Conservation (phyloP, 1,140 invertebrate species). For the Zaprionus kolodkinae region DNA sequence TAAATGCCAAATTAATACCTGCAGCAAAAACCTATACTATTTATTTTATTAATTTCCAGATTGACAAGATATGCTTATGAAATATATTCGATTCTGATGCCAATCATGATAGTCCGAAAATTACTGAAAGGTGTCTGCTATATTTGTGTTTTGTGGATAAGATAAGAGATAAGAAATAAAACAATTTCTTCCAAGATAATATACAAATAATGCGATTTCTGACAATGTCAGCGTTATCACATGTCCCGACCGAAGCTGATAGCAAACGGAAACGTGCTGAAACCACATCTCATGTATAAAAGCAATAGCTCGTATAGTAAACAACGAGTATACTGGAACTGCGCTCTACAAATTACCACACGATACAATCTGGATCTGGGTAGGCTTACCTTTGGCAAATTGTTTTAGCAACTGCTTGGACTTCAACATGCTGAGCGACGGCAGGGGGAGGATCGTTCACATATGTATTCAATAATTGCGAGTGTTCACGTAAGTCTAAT, state of each 20-base stretch:
- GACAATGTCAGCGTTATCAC: slow-evolving; percentile 25
- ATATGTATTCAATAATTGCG: slow-evolving; percentile 6
- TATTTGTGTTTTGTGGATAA: neutral
- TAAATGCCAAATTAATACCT: neutral
- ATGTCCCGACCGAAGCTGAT: slow-evolving; percentile 28
- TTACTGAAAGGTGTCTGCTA: neutral
- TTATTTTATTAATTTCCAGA: neutral
- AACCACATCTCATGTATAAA: slow-evolving; percentile 20
- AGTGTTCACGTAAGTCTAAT: slow-evolving; percentile 11
- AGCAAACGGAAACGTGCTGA: slow-evolving; percentile 31
- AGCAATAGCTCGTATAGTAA: slow-evolving; percentile 11
- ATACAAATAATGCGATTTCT: slow-evolving; percentile 11
- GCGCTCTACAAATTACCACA: slow-evolving; percentile 19
- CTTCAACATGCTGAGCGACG: slow-evolving; percentile 67
- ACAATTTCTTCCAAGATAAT: slow-evolving; percentile 9
- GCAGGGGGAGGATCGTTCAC: slow-evolving; percentile 48
- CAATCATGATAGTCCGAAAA: neutral
- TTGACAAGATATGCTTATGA: slow-evolving; percentile 4
- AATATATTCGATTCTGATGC: neutral
- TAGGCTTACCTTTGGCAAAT: slow-evolving; percentile 69
- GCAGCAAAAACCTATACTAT: neutral
- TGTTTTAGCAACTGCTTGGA: slow-evolving; percentile 68
- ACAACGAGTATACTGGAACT: slow-evolving; percentile 31
- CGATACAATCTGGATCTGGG: neutral
- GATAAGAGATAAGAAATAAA: neutral